These are phyloP conservation scores for Nautilus pompilius DNA, from an alignment of 1,140 invertebrate species.

Conservation along the genomic window DNA sequence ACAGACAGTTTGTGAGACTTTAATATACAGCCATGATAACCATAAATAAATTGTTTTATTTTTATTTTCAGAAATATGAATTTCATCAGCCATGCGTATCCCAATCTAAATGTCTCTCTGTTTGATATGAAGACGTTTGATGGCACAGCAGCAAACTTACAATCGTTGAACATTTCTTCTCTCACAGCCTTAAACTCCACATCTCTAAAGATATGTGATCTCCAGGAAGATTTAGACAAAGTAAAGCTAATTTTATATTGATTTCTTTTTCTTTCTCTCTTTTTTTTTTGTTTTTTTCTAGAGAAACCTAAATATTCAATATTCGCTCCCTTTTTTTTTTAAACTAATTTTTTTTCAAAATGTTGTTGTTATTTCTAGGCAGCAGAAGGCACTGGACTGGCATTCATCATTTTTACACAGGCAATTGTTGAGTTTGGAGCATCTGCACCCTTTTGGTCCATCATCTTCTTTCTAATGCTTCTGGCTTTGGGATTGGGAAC, in stretches of 20 bases:
- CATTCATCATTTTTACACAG: slow-evolving; percentile 87
- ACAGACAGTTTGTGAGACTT: too few relatives aligned
- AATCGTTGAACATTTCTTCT: too few relatives aligned
- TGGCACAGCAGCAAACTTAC: too few relatives aligned
- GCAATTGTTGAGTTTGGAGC: slow-evolving; percentile 87
- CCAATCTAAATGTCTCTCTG: too few relatives aligned
- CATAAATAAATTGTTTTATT: too few relatives aligned
- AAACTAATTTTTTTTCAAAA: neutral
- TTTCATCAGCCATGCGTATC: too few relatives aligned
- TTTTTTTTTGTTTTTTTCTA: neutral
- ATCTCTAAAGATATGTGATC: neutral
- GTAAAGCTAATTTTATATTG: neutral
- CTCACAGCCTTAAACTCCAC: too few relatives aligned
- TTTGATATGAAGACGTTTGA: too few relatives aligned
- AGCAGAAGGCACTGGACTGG: slow-evolving; percentile 70
- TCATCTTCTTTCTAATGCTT: slow-evolving; percentile 91
- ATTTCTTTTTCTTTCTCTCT: neutral
- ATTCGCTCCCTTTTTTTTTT: neutral
- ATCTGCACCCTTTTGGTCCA: slow-evolving; percentile 82
- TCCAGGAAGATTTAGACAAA: neutral
- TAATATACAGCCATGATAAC: too few relatives aligned
- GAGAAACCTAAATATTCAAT: neutral
- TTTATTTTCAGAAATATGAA: too few relatives aligned
- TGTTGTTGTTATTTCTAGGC: slow-evolving; percentile 24
- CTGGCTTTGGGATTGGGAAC: slow-evolving; percentile 87